Evolutionary conservation across 2,113 vertebrate species (phyloP).

Genomic region (Centropus unirufus): DNA sequence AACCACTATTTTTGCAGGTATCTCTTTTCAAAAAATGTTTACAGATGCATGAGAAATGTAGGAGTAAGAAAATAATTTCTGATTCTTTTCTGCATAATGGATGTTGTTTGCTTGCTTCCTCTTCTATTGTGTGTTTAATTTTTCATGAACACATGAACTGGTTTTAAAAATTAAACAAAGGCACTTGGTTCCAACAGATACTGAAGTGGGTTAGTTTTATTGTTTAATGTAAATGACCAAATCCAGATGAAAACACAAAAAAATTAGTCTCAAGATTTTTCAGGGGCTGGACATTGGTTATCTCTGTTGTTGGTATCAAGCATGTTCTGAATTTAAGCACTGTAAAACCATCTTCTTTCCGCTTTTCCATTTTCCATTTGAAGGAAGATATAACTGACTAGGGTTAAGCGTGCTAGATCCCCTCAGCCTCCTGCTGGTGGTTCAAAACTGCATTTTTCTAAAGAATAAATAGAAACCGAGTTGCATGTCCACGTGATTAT

Average conservation of each 20-base stretch:
- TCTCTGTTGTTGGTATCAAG: neutral
- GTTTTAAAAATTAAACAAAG: slow-evolving; percentile 17
- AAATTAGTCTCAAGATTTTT: neutral
- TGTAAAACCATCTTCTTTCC: neutral
- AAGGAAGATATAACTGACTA: neutral
- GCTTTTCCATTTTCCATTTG: neutral
- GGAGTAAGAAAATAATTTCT: neutral
- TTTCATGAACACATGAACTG: slow-evolving; percentile 33
- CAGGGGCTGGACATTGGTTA: neutral
- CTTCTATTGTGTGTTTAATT: neutral
- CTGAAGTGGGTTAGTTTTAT: neutral
- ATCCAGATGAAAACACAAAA: neutral
- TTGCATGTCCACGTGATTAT: neutral
- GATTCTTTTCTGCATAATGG: neutral
- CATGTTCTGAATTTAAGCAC: neutral
- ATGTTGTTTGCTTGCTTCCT: neutral
- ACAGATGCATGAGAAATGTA: neutral
- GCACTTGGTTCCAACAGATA: neutral
- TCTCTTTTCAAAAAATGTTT: neutral
- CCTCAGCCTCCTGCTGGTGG: neutral
- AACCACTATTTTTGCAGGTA: neutral
- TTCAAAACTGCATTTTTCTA: neutral
- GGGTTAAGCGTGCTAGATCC: neutral
- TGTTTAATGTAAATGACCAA: neutral
- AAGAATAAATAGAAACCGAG: neutral